Base-by-base conservation (phyloP, 1,140 invertebrate species). In the Apis laboriosa region DNA sequence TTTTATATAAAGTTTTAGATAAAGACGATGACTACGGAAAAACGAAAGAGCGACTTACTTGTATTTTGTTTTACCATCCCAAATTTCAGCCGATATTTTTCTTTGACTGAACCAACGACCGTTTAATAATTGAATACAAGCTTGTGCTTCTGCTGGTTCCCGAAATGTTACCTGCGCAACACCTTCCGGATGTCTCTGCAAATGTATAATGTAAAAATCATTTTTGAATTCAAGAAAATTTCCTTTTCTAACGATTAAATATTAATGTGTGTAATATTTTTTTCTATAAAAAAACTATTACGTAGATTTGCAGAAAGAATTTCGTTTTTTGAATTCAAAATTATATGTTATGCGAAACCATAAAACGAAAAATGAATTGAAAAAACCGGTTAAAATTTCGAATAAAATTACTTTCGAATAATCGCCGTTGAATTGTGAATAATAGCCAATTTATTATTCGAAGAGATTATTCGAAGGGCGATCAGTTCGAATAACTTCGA, bases 31-130 rank as follows among this genome's bases (percentile, higher is more conserved):
- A 67, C 73, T 7, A 43, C 34, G 34, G 34, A 43, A 15, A 55
- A 58, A 13, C 58, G 60, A 74, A 43, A 64, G 78, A 56, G n/a
- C 68, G 49, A 91, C 95, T 92, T 86, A 96, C 95, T 96, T 98
- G 94, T 97, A 99, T 93, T 99, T 99, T 0, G 98, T 98, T 92
- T 97, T 97, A 11, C 99, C 99, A 95, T 99, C 99, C 98, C 98
- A 99, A 81, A 97, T 96, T 91, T 97, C 96, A 5, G 98, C 99
- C 9, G 95, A 96, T 34, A 99, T 95, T 93, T 97, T 95, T 53
- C 97, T 95, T 90, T 98, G 96, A 7, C 96, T 97, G 94, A 99
- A 99, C 95, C 97, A 98, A n/a, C 98, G 95, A 0, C 97, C 97
- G 94, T 99, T 97, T 88, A 99, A 95, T 66, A 98, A 95, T 86